Percentiles rank a stretch among this genome's conserved stretches.
Evolutionary conservation across 2,888 invertebrate species (phyloP).

Genomic region (Scaptomyza caliginosa): DNA sequence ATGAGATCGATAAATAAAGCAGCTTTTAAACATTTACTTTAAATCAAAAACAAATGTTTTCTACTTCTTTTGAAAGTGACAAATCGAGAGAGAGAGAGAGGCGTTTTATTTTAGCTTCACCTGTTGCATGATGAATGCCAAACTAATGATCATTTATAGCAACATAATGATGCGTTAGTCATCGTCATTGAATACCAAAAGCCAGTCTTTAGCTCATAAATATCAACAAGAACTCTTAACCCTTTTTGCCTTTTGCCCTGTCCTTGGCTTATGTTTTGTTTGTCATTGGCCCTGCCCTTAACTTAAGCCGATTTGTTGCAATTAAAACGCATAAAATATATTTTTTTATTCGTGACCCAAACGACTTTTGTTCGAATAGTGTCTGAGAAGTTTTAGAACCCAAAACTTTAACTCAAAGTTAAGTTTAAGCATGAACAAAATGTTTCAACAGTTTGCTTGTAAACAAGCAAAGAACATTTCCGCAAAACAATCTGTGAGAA

Average conservation of each 20-base stretch:
- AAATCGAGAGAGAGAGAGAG: constrained; percentile 1
- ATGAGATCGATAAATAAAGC: constrained; percentile 7
- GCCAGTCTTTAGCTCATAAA: constrained; percentile 50
- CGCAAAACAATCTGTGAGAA: constrained; percentile 46
- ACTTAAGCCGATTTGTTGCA: constrained; percentile 61
- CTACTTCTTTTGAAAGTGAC: neutral
- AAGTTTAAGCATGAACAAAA: too few species aligned
- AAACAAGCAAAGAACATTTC: constrained; percentile 60
- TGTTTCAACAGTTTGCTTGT: constrained; percentile 49
- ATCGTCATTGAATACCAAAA: constrained; percentile 28
- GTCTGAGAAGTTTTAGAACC: too few species aligned
- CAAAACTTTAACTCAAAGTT: too few species aligned
- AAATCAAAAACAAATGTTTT: too few species aligned
- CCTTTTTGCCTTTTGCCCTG: neutral
- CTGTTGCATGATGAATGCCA: constrained; percentile 44
- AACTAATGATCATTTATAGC: constrained; percentile 3
- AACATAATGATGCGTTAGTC: constrained; percentile 37
- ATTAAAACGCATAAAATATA: constrained; percentile 57
- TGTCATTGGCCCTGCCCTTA: constrained; percentile 24
- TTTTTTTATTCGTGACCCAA: constrained; percentile 50
- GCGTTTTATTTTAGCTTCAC: constrained; percentile 38
- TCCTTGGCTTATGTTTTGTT: constrained; percentile 11
- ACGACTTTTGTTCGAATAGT: constrained; percentile 25
- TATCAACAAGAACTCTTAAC: constrained; percentile 22
- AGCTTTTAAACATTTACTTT: neutral